Evolutionary conservation across 2,888 invertebrate genomes (phyloP).

Genomic region (Thymelicus acteon): DNA sequence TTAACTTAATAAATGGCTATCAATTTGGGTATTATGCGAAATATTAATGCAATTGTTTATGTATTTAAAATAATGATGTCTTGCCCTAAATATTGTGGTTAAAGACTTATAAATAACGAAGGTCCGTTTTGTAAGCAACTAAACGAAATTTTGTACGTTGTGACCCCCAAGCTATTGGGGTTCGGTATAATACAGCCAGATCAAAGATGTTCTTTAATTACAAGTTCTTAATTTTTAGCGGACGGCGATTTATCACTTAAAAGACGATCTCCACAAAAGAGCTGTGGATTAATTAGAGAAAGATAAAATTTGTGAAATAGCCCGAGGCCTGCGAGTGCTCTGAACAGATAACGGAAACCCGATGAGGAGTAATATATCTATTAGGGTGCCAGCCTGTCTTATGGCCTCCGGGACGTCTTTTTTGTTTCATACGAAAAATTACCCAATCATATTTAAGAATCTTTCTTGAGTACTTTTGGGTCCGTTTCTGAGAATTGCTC

Average conservation of each 20-base stretch:
- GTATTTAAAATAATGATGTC: neutral
- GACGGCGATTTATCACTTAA: constrained; percentile 74
- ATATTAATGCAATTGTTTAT: too few relatives aligned
- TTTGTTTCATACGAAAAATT: constrained; percentile 63
- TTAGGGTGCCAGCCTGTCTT: constrained; percentile 57
- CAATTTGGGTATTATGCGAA: too few relatives aligned
- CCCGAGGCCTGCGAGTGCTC: constrained; percentile 71
- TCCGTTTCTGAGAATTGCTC: constrained; percentile 4
- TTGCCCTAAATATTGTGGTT: neutral
- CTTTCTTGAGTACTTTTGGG: constrained; percentile 42
- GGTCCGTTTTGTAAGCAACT: neutral
- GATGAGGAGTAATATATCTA: constrained; percentile 75
- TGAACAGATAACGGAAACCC: constrained; percentile 69
- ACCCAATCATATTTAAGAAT: constrained; percentile 61
- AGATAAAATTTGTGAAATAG: constrained; percentile 80
- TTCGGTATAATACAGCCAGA: constrained; percentile 57
- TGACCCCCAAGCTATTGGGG: constrained; percentile 52
- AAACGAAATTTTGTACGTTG: constrained; percentile 22
- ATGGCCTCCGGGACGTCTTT: constrained; percentile 52
- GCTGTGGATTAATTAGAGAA: constrained; percentile 78
- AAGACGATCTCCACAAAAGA: constrained; percentile 71
- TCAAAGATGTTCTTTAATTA: constrained; percentile 77
- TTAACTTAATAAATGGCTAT: too few relatives aligned
- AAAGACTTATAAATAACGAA: constrained; percentile 16
- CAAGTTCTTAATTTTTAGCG: constrained; percentile 67